phyloP scores from a whole-genome alignment of 2,797 vertebrate genomes.

The Catamblyrhynchus diadema region DNA sequence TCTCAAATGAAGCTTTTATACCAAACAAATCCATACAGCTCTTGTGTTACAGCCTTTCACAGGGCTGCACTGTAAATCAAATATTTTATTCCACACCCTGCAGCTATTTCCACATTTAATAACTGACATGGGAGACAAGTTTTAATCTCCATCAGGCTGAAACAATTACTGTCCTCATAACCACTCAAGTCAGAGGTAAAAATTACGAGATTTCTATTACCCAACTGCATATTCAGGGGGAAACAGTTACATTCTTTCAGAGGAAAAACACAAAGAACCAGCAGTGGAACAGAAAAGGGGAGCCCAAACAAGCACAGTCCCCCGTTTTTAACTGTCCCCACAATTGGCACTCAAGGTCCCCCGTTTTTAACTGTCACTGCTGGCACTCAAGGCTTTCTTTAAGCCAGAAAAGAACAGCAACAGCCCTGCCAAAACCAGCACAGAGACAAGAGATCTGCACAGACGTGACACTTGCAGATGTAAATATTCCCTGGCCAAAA shows the following conservation, averaged over 20 bases:
- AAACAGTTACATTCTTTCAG: neutral
- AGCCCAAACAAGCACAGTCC: neutral
- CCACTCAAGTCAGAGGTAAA: constrained; percentile 29
- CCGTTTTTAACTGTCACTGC: neutral
- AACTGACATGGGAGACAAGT: constrained; percentile 53
- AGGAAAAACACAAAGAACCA: neutral
- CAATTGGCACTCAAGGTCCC: neutral
- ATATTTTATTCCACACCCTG: constrained; percentile 43
- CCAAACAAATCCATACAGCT: constrained; percentile 42
- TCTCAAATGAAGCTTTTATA: constrained; percentile 37
- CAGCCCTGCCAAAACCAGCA: neutral
- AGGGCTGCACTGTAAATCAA: constrained; percentile 39
- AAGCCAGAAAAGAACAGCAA: neutral
- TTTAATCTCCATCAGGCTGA: constrained; percentile 57
- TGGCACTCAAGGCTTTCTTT: neutral
- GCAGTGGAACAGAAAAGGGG: neutral
- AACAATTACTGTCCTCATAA: constrained; percentile 51
- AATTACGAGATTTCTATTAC: constrained; percentile 4
- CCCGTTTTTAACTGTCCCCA: neutral
- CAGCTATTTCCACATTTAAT: constrained; percentile 55
- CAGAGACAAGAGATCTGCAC: neutral
- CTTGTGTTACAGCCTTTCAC: neutral
- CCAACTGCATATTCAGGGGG: neutral
- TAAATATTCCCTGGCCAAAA: neutral
- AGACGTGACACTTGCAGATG: neutral